A percentile compares a stretch with the other conserved stretches of the same genome.
These are phyloP conservation scores for Urechis unicinctus DNA, from an alignment of 2,888 invertebrate genomes.

Conservation along the genomic window DNA sequence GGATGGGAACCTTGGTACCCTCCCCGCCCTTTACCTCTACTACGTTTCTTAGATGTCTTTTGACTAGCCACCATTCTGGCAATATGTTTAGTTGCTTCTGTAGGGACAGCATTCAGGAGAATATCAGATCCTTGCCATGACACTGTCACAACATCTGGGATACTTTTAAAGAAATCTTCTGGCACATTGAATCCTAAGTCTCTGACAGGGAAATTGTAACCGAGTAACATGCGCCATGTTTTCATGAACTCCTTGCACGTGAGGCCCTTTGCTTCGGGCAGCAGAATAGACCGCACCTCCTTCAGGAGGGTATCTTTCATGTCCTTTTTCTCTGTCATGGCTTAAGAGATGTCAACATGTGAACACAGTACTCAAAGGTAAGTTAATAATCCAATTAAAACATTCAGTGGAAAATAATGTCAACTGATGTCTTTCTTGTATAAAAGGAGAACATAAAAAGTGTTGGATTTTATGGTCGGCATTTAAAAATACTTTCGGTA, in stretches of 20 bases:
- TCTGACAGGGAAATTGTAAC: neutral
- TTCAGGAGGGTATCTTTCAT: too few species aligned
- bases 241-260: neutral
- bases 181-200: neutral
- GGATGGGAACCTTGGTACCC: too few species aligned
- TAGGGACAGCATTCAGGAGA: neutral
- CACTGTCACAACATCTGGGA: neutral
- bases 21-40: too few species aligned
- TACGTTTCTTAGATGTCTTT: neutral
- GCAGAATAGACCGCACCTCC: neutral
- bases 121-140: neutral
- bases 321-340: too few species aligned
- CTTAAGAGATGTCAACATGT: too few species aligned
- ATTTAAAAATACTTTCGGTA: too few species aligned
- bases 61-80: neutral
- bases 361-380: too few species aligned
- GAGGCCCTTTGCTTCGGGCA: neutral
- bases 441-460: too few species aligned
- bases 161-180: neutral
- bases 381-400: too few species aligned
- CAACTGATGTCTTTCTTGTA: too few species aligned
- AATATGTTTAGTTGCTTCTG: neutral
- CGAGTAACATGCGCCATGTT: neutral
- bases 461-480: too few species aligned
- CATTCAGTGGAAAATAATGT: too few species aligned